phyloP scores from a whole-genome alignment of 2,888 invertebrate genomes.

The Keiferia lycopersicella region DNA sequence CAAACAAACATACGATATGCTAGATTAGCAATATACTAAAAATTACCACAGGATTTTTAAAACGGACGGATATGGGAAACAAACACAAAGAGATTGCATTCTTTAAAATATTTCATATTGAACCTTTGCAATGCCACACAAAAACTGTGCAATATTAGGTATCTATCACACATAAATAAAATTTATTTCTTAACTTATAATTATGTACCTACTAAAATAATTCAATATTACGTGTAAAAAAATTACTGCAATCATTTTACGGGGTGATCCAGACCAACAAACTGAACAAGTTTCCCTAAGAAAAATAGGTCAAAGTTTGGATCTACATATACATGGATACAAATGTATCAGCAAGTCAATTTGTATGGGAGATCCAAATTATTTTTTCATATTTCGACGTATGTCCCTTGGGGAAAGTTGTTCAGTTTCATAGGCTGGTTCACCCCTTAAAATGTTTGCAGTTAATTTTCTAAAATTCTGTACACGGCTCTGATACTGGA shows the following conservation, averaged over 20 bases:
- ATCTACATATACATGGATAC: no score
- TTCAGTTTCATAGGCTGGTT: no score
- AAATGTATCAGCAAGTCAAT: no score
- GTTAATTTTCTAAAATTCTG: no score
- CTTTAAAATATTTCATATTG: background rate
- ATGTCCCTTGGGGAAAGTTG: no score
- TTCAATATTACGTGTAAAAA: slow-evolving; percentile 1
- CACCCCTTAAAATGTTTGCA: no score
- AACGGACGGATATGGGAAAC: slow-evolving; percentile 27
- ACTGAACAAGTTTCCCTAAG: no score
- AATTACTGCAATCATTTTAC: no score
- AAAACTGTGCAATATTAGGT: slow-evolving; percentile 34
- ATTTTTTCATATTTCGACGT: no score
- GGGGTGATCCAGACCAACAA: no score
- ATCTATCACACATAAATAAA: slow-evolving; percentile 29
- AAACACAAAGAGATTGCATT: slow-evolving; percentile 3
- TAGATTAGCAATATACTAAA: slow-evolving; percentile 1
- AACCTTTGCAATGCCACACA: slow-evolving; percentile 29
- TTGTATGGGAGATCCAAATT: no score
- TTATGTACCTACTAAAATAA: slow-evolving; percentile 8
- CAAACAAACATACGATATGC: background rate
- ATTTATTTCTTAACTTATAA: slow-evolving; percentile 6
- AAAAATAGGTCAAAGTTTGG: no score
- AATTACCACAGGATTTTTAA: slow-evolving; percentile 10
- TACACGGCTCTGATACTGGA: slow-evolving; percentile 11